Evolutionary conservation across 37 sponge, comb jelly and placozoan species (phyloP), one percentile per base, ranked within the genome.

Genomic region (Geodia barretti): DNA sequence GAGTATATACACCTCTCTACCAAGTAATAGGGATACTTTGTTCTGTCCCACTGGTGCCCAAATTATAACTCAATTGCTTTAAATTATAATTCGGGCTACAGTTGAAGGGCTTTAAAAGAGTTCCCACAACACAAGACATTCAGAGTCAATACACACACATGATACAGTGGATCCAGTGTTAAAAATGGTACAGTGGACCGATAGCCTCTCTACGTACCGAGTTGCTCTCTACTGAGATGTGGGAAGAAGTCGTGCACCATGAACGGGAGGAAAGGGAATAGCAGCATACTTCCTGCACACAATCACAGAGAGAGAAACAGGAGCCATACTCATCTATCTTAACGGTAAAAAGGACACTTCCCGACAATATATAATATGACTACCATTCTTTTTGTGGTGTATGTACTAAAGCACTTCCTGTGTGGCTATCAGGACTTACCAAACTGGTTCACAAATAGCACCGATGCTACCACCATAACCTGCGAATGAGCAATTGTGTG

Each of bases 181-280:
- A n/a, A n/a, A n/a, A n/a, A n/a, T n/a, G n/a, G n/a, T n/a, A n/a
- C n/a, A n/a, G n/a, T n/a, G n/a, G n/a, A n/a, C n/a, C n/a, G n/a
- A n/a, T n/a, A n/a, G n/a, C n/a, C n/a, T n/a, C n/a, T n/a, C n/a
- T n/a, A n/a, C n/a, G n/a, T n/a, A 89, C 96, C 96, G 30, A 92
- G 39, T 62, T 95, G 85, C 35, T 83, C 72, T 72, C 62, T 86
- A 66, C 64, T 70, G 23, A 96, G 86, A 14, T 84, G 35, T 17
- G 96, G 96, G 66, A 96, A 96, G 91, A 96, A 96, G 70, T 96
- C 94, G 37, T 95, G 93, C 0, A 89, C 73, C 90, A 95, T 95
- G 87, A 92, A 95, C 9, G 96, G 93, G 30, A 95, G 76, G 80
- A 95, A 89, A 0, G 96, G 96, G 69, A 95, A 95, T 58, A 95